phyloP scores from a whole-genome alignment of 2,888 invertebrate species.

The Notodonta ziczac region DNA sequence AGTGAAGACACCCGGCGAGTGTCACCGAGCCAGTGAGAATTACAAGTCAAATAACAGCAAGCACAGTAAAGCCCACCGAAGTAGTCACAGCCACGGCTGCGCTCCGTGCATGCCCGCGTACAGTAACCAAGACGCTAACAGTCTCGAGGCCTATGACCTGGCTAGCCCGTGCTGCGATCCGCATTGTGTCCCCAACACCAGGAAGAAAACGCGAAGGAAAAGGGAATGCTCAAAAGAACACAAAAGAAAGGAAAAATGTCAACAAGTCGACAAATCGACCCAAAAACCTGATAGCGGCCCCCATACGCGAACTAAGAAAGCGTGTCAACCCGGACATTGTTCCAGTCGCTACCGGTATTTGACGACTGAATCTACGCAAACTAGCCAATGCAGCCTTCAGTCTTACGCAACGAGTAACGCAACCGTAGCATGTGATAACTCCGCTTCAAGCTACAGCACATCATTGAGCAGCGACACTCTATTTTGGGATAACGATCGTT shows the following conservation, averaged over 20 bases:
- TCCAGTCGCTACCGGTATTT: constrained; percentile 85
- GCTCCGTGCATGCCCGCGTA: constrained; percentile 88
- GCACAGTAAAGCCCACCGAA: constrained; percentile 66
- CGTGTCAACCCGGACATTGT: constrained; percentile 69
- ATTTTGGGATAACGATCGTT: constrained; percentile 89
- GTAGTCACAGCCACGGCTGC: constrained; percentile 85
- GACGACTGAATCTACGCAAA: constrained; percentile 87
- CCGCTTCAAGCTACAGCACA: constrained; percentile 92
- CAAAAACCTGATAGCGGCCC: constrained; percentile 76
- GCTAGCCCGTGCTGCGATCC: constrained; percentile 95
- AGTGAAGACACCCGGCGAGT: constrained; percentile 77
- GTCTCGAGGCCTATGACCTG: constrained; percentile 93
- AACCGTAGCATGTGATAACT: constrained; percentile 87
- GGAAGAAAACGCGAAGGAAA: constrained; percentile 80
- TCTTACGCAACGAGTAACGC: constrained; percentile 92
- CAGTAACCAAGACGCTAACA: constrained; percentile 89
- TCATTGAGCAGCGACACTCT: constrained; percentile 94
- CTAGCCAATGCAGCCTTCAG: constrained; percentile 92
- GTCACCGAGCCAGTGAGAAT: constrained; percentile 65
- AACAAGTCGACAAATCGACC: constrained; percentile 78
- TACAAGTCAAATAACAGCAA: constrained; percentile 63
- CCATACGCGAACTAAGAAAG: constrained; percentile 76
- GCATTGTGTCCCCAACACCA: constrained; percentile 90
- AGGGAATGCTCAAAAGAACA: constrained; percentile 87
- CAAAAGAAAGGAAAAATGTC: constrained; percentile 84